These are phyloP conservation scores for Pelecanus crispus DNA, from an alignment of 2,113 vertebrate genomes.

Conservation along the genomic window DNA sequence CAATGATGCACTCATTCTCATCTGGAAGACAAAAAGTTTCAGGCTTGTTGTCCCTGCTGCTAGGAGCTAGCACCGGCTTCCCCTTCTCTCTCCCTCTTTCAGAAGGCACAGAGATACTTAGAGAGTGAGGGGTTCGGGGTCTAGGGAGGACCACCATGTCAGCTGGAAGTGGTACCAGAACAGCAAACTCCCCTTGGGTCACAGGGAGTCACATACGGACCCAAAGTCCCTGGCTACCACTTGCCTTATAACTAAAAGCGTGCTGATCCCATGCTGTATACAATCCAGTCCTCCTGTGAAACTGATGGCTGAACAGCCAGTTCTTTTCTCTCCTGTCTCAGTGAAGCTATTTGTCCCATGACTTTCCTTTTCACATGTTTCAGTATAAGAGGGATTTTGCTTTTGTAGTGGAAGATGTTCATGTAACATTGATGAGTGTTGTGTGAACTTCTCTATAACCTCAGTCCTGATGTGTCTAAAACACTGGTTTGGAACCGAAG, in stretches of 20 bases:
- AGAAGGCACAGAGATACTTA: background rate
- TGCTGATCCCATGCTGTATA: accelerated
- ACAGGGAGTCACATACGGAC: accelerated
- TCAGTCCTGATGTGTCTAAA: background rate
- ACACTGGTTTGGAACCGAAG: background rate
- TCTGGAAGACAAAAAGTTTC: constrained; percentile 58
- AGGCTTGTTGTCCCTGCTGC: background rate
- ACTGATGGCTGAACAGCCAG: background rate
- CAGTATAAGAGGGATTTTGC: background rate
- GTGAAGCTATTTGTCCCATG: background rate
- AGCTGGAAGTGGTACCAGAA: background rate
- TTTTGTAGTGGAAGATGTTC: background rate
- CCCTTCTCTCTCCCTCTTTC: background rate
- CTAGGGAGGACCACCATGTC: accelerated
- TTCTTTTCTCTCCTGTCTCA: background rate
- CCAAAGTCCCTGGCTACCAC: background rate
- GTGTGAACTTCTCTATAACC: background rate
- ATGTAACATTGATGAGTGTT: too few relatives aligned
- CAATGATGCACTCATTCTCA: constrained; percentile 79
- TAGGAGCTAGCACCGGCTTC: background rate
- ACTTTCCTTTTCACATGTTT: background rate
- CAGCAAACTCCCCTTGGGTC: background rate
- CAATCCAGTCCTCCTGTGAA: background rate
- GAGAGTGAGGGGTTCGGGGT: background rate
- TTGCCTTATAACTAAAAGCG: background rate